These are phyloP conservation scores for Ichneumon xanthorius DNA, from an alignment of 2,888 invertebrate genomes.

Conservation along the genomic window DNA sequence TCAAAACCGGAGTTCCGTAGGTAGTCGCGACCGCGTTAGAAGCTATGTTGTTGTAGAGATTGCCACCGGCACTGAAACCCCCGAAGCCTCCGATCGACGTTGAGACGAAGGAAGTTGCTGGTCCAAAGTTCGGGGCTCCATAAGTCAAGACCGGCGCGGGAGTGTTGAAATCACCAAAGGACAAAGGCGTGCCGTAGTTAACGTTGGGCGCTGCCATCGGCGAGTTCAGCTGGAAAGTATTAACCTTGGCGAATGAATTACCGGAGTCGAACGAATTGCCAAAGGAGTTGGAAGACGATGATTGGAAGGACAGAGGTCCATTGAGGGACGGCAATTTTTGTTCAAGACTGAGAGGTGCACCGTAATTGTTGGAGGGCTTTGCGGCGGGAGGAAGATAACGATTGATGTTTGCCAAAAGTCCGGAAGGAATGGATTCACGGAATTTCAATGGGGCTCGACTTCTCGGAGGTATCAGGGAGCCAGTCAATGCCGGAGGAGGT, in stretches of 20 bases:
- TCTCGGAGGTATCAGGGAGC: constrained; percentile 78
- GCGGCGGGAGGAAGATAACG: constrained; percentile 82
- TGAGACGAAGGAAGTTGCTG: constrained; percentile 75
- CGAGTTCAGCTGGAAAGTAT: constrained; percentile 67
- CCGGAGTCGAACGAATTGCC: constrained; percentile 65
- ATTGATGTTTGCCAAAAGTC: constrained; percentile 87
- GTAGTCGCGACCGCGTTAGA: constrained; percentile 74
- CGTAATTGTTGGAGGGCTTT: constrained; percentile 77
- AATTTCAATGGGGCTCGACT: constrained; percentile 88
- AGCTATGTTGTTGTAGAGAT: constrained; percentile 78
- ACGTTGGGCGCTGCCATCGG: constrained; percentile 81
- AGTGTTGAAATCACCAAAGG: constrained; percentile 81
- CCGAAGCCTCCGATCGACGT: constrained; percentile 73
- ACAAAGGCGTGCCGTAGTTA: constrained; percentile 82
- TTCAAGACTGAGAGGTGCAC: constrained; percentile 73
- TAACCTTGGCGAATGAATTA: constrained; percentile 64
- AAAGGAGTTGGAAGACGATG: constrained; percentile 60
- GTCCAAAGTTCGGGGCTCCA: constrained; percentile 82
- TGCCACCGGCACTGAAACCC: constrained; percentile 67
- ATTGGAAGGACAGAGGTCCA: constrained; percentile 76
- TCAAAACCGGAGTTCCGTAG: constrained; percentile 77
- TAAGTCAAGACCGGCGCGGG: constrained; percentile 82
- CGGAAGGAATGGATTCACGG: constrained; percentile 90
- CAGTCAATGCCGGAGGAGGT: constrained; percentile 72
- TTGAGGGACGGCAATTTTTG: constrained; percentile 77